Evolutionary conservation across 2,888 invertebrate species (phyloP).

Genomic region (Nudaria mundana): DNA sequence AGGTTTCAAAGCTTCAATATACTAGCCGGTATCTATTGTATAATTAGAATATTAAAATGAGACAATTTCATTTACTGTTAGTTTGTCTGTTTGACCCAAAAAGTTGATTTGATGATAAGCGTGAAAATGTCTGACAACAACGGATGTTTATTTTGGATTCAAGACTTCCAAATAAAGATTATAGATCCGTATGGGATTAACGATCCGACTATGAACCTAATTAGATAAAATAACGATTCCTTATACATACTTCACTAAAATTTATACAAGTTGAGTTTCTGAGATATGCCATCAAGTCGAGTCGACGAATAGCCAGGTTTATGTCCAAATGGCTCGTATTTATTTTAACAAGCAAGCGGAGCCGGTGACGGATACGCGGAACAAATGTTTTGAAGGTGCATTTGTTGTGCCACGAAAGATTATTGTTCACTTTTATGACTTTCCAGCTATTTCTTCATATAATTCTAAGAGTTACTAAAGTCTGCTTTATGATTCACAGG

Average conservation of each 20-base stretch:
- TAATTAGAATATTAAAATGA: too few relatives aligned
- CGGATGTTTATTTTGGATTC: background rate
- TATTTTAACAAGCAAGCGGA: slow-evolving; percentile 49
- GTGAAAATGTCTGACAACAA: too few relatives aligned
- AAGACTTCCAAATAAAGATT: too few relatives aligned
- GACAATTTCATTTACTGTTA: too few relatives aligned
- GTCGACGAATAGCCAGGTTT: slow-evolving; percentile 47
- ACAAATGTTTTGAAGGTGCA: slow-evolving; percentile 52
- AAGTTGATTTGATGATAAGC: too few relatives aligned
- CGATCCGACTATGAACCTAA: too few relatives aligned
- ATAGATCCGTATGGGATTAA: too few relatives aligned
- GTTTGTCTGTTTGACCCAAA: too few relatives aligned
- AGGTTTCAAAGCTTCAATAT: too few relatives aligned
- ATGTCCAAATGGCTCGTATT: slow-evolving; percentile 44
- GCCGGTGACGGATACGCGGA: slow-evolving; percentile 50
- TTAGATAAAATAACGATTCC: slow-evolving; percentile 15
- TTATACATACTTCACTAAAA: slow-evolving; percentile 21
- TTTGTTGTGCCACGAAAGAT: slow-evolving; percentile 42
- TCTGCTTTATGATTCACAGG: too few relatives aligned
- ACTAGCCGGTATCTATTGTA: too few relatives aligned
- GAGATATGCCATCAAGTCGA: slow-evolving; percentile 30
- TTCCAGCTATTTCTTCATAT: slow-evolving; percentile 12
- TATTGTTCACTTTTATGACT: slow-evolving; percentile 34
- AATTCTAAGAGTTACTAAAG: background rate
- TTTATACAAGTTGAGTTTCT: slow-evolving; percentile 20